These are phyloP conservation scores for Mus pahari DNA, from an alignment of 2,113 vertebrate genomes.

Conservation along the genomic window DNA sequence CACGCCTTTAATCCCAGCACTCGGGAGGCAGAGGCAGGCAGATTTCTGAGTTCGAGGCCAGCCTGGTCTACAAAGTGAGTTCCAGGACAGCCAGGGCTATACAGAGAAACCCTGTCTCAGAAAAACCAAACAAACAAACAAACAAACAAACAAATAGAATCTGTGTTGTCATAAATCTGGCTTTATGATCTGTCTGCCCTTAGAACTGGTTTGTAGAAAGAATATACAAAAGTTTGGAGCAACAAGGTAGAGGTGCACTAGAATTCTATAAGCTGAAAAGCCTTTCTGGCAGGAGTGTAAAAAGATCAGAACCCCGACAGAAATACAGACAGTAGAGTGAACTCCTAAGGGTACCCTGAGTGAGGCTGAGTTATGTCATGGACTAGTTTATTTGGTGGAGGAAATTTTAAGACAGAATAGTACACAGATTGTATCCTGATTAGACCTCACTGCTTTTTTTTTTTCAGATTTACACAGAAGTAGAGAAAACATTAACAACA, in stretches of 20 bases:
- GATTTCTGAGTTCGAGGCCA: too few species aligned
- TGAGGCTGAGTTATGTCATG: neutral
- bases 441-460: neutral
- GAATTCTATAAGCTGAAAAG: neutral
- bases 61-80: too few species aligned
- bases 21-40: too few species aligned
- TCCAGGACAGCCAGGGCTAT: too few species aligned
- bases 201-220: neutral
- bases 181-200: neutral
- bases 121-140: too few species aligned
- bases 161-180: neutral
- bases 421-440: neutral
- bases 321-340: neutral
- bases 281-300: too few species aligned
- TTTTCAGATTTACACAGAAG: neutral
- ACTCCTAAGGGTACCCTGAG: too few species aligned
- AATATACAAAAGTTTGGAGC: neutral
- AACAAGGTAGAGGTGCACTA: neutral
- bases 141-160: neutral
- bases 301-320: neutral
- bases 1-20: too few species aligned
- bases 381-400: neutral
- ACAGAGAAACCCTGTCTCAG: too few species aligned
- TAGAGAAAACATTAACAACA: neutral
- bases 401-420: neutral